Evolutionary conservation across 1,140 invertebrate genomes (phyloP).

Genomic region (Zaprionus lachaisei): DNA sequence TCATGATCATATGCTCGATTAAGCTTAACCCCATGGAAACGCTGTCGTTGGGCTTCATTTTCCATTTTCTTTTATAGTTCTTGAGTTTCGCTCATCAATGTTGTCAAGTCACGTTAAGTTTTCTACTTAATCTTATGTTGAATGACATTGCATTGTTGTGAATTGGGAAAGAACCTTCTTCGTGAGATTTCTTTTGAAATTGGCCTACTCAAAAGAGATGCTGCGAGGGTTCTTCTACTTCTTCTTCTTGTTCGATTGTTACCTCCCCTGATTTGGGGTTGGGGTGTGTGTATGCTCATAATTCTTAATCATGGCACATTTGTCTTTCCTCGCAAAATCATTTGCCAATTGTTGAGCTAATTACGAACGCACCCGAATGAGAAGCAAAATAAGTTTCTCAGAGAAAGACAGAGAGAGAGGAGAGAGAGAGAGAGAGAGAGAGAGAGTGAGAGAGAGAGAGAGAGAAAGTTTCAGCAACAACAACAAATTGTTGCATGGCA

Average conservation of each 20-base stretch:
- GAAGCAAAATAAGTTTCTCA: constrained; percentile 18
- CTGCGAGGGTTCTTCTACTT: background rate
- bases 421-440: background rate
- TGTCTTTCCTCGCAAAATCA: constrained; percentile 61
- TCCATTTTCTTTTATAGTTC: background rate
- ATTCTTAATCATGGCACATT: constrained; percentile 55
- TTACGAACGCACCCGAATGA: constrained; percentile 35
- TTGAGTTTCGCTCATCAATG: constrained; percentile 3
- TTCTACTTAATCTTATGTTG: constrained; percentile 47
- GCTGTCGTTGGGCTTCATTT: background rate
- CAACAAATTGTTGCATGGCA: constrained; percentile 45
- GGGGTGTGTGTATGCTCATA: constrained; percentile 45
- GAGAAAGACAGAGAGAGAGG: background rate
- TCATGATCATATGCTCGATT: background rate
- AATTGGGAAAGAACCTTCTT: background rate
- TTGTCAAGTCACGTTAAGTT: constrained; percentile 42
- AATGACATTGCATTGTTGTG: constrained; percentile 6
- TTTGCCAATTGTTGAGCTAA: constrained; percentile 77
- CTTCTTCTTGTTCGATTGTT: background rate
- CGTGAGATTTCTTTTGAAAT: constrained; percentile 31
- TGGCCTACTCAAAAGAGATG: constrained; percentile 15
- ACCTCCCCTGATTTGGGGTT: background rate
- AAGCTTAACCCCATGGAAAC: background rate
- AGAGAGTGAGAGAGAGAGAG: background rate
- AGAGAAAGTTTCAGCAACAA: background rate